Percentiles rank a stretch among this genome's conserved stretches.
Conservation (phyloP, 1,140 invertebrate species). For the Drosophila tropicalis region DNA sequence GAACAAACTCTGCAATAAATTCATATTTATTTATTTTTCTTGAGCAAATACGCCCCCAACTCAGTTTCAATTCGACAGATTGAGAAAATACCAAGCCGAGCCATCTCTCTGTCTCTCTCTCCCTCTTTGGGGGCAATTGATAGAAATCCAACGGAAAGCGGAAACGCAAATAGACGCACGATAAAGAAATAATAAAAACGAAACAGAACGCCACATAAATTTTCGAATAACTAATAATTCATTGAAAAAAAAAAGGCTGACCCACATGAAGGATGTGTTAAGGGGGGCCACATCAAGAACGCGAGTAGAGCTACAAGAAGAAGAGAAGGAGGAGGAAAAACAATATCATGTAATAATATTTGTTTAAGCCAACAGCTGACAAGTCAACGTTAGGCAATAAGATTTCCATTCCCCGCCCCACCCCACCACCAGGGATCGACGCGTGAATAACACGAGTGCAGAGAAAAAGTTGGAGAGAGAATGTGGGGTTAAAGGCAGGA, state of each 20-base stretch:
- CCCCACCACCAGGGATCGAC: neutral
- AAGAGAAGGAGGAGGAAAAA: constrained; percentile 27
- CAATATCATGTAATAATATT: constrained; percentile 78
- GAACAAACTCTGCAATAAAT: constrained; percentile 75
- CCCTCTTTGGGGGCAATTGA: constrained; percentile 39
- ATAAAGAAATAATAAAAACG: constrained; percentile 55
- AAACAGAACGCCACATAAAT: constrained; percentile 69
- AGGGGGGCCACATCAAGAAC: neutral
- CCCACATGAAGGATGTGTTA: constrained; percentile 22
- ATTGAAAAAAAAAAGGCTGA: constrained; percentile 60
- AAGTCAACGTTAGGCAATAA: constrained; percentile 50
- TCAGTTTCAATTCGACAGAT: constrained; percentile 32
- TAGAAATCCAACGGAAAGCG: constrained; percentile 62
- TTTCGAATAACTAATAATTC: constrained; percentile 79
- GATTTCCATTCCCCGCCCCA: constrained; percentile 38
- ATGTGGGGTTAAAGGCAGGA: neutral
- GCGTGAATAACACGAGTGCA: constrained; percentile 24
- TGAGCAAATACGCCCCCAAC: constrained; percentile 80
- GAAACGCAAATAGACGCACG: constrained; percentile 77
- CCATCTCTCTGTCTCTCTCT: too few species aligned
- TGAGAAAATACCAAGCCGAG: constrained; percentile 22
- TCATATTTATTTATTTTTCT: constrained; percentile 81
- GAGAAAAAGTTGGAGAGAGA: neutral
- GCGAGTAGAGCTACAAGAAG: neutral
- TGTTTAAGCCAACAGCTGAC: constrained; percentile 75